A percentile compares a stretch with the other conserved stretches of the same genome.
phyloP scores from a whole-genome alignment of 2,888 invertebrate genomes.

The Drosophila ustulata region DNA sequence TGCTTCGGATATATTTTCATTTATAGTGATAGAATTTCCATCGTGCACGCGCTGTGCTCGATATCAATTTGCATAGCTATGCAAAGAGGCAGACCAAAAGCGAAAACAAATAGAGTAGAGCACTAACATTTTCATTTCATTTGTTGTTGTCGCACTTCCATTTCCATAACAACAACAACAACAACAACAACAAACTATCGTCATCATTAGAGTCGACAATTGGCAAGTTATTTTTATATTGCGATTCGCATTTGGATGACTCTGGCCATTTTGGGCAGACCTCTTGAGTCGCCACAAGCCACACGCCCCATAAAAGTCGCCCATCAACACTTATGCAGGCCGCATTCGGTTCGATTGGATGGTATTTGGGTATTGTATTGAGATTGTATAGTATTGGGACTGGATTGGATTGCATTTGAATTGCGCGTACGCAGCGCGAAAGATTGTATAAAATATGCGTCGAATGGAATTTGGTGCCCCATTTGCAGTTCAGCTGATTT shows the following conservation, averaged over 20 bases:
- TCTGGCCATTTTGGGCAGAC: constrained; percentile 48
- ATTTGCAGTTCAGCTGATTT: constrained; percentile 61
- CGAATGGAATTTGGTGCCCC: constrained; percentile 67
- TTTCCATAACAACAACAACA: constrained; percentile 35
- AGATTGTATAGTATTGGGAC: background rate
- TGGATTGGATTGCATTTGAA: constrained; percentile 54
- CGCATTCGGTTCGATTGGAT: constrained; percentile 6
- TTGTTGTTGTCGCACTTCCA: constrained; percentile 35
- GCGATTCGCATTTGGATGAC: constrained; percentile 27
- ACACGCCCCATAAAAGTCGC: constrained; percentile 3
- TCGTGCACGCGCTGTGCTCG: constrained; percentile 14
- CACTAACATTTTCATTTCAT: constrained; percentile 34
- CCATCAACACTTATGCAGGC: constrained; percentile 45
- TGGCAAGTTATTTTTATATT: constrained; percentile 38
- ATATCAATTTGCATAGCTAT: constrained; percentile 58
- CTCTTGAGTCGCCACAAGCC: constrained; percentile 31
- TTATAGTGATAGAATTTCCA: background rate
- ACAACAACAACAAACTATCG: constrained; percentile 8
- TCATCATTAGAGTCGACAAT: constrained; percentile 37
- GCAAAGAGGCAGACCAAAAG: constrained; percentile 34
- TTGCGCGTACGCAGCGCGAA: constrained; percentile 22
- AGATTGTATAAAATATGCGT: constrained; percentile 52
- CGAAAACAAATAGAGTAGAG: constrained; percentile 52
- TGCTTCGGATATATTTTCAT: background rate
- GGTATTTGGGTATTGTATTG: constrained; percentile 1